Base-by-base conservation (phyloP, 2,888 invertebrate genomes). In the Nycteola revayana region DNA sequence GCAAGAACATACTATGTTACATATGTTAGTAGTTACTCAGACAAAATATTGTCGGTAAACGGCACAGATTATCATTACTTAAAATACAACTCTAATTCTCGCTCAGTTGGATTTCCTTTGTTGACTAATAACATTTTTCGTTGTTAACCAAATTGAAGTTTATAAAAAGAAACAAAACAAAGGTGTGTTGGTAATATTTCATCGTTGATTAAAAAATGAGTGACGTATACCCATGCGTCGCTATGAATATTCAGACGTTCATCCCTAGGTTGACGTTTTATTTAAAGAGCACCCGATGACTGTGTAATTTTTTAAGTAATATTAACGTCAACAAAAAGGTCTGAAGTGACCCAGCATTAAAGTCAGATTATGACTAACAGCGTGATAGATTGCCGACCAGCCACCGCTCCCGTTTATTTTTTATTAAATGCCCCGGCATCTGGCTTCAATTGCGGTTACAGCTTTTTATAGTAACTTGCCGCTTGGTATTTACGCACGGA, bases 301-400 rank as follows among this genome's bases (percentile, higher is more conserved):
- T 77, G 60, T 61, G 71, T 73, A 63, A 65, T 75, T 74, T 75
- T 69, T 69, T 77, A 80, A 77, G 80, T 80, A 81, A 81, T 80
- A 82, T 81, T 76, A 80, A 77, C 79, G 83, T 76, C 82, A 81
- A 81, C 83, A 84, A 85, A 85, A 82, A 82, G 83, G 79, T 63
- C 74, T 80, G 75, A 79, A 85, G 85, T 84, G 85, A 84, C 83
- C 84, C 75, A 83, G 83, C 83, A 84, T 84, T 84, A 86, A 83
- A 84, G 84, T 84, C 85, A 74, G 84, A 81, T 84, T 85, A 84
- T 84, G 82, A 81, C 79, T 78, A 73, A 75, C 75, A 64, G 66
- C 75, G 82, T 85, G 85, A 86, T 85, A 85, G 85, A 86, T 86
- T 80, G 76, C 83, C 73, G 67, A 50, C 67, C 66, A 66, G 61